A percentile compares a stretch with the other conserved stretches of the same genome.
phyloP scores from a whole-genome alignment of 2,113 vertebrate genomes.

The Rhabdornis inornatus region DNA sequence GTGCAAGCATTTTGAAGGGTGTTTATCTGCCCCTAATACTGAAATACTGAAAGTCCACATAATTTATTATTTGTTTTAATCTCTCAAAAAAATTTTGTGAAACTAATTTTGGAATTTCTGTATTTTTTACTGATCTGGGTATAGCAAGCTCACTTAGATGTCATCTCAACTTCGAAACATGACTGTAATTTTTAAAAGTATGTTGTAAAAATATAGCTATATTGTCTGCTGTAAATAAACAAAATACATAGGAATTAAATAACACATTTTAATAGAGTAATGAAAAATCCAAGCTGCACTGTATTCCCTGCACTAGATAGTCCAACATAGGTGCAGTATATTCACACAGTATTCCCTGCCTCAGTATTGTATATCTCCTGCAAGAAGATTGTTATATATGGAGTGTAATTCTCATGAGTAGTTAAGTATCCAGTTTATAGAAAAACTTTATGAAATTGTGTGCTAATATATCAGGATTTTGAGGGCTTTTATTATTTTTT shows the following conservation, averaged over 20 bases:
- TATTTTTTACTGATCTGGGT: neutral
- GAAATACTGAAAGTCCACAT: neutral
- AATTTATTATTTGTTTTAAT: neutral
- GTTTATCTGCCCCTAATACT: neutral
- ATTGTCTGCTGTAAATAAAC: neutral
- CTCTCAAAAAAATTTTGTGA: neutral
- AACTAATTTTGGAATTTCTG: neutral
- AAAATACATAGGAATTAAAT: neutral
- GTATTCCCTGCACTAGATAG: neutral
- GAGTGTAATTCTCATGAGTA: neutral
- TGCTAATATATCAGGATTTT: neutral
- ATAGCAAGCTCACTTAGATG: neutral
- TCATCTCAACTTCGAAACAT: neutral
- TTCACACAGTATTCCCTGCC: neutral
- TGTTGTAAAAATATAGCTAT: neutral
- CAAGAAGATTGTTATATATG: neutral
- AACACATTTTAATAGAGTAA: neutral
- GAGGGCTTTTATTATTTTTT: neutral
- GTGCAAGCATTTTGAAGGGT: neutral
- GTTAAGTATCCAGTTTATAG: neutral
- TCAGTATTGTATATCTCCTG: neutral
- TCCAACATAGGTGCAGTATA: neutral
- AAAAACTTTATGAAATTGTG: neutral
- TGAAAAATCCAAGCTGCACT: neutral
- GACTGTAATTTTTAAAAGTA: neutral